These are phyloP conservation scores for Agrochola litura DNA, from an alignment of 2,888 invertebrate species.

Conservation along the genomic window DNA sequence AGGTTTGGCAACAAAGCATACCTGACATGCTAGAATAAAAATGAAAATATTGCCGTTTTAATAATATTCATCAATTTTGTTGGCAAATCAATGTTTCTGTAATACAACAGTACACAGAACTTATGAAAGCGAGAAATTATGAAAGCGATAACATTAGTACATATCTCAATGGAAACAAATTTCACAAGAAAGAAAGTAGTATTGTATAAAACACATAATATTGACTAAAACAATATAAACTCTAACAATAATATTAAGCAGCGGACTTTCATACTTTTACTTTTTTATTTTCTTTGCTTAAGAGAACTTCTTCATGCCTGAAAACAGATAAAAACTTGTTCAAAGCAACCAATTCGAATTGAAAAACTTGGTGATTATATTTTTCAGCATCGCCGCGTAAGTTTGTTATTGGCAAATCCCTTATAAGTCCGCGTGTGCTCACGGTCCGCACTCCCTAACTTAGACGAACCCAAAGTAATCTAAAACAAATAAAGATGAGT, in stretches of 20 bases:
- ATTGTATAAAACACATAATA: constrained; percentile 32
- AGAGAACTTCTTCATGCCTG: constrained; percentile 50
- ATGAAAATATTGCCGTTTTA: neutral
- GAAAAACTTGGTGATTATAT: constrained; percentile 84
- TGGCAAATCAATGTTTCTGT: neutral
- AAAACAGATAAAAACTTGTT: constrained; percentile 65
- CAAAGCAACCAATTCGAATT: constrained; percentile 77
- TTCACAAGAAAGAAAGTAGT: constrained; percentile 8
- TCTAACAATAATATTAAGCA: constrained; percentile 39
- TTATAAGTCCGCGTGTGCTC: constrained; percentile 82
- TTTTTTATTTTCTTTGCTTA: constrained; percentile 53
- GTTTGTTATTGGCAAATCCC: constrained; percentile 73
- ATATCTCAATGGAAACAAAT: constrained; percentile 4
- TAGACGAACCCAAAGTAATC: constrained; percentile 86
- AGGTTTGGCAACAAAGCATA: no score
- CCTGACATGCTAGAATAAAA: no score
- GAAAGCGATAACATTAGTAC: neutral
- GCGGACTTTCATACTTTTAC: constrained; percentile 44
- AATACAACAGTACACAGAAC: neutral
- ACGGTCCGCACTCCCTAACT: constrained; percentile 79
- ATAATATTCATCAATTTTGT: neutral
- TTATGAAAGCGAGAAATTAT: no score
- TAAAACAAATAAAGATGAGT: constrained; percentile 89
- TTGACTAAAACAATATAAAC: constrained; percentile 40
- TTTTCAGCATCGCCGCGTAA: constrained; percentile 72